Base-by-base conservation (phyloP, 2,797 vertebrate genomes). In the Dicrostonyx torquatus region DNA sequence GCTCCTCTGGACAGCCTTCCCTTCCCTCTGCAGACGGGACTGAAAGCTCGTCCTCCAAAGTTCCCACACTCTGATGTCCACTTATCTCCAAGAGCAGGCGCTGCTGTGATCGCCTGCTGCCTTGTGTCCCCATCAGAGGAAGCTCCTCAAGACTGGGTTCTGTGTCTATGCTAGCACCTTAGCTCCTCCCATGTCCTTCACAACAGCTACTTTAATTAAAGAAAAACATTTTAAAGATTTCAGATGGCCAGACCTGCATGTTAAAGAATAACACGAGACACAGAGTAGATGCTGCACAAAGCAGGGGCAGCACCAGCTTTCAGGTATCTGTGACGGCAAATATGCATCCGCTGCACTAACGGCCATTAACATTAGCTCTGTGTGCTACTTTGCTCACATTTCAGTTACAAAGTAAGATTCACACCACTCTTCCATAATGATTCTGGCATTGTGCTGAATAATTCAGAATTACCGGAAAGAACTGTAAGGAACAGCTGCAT, bases 361-460 rank as follows among this genome's bases (percentile, higher is more conserved):
- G 8, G 26, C 53, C 22, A 68, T 68, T 50, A 75, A 78, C 78
- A 26, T 26, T 68, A 82, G 68, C 84, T 34, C 26, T 48, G 31
- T 76, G 55, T 9, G n/a, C 53, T 48, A 50, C 31, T 48, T 77
- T 94, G 53, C 3, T 87, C 2, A 24, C 62, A 92, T 79, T 40
- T 89, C 64, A 90, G 24, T 66, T 77, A 88, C 84, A 93, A 86
- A 93, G 76, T 80, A 88, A 91, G 91, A 93, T 48, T 73, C 73
- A 94, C 12, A 83, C 2, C 34, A 79, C 66, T 88, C 45, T 95
- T 94, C 22, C n/a, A 75, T 70, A 93, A 85, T 68, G 83, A 82
- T 48, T 84, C 20, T 88, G 62, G 45, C 14, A 78, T 20, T 94
- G 73, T 94, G 84, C 75, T 84, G 93, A 87, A 89, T 34, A 95